Conservation (phyloP, 2,113 vertebrate genomes). For the Ammospiza nelsoni region DNA sequence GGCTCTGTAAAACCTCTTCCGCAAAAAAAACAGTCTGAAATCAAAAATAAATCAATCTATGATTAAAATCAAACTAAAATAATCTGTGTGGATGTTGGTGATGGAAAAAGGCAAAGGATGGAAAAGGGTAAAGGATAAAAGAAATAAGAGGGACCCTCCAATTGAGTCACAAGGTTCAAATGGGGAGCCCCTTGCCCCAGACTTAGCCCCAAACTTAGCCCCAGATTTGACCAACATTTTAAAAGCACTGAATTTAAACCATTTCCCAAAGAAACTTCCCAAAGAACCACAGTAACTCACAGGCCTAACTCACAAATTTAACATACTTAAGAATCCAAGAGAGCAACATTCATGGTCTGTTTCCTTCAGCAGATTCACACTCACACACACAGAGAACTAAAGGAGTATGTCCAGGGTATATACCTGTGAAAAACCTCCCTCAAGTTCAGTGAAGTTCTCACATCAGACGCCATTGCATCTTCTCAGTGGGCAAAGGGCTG, state of each 20-base stretch:
- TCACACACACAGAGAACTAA: fast-evolving
- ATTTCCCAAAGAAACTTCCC: neutral
- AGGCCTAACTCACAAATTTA: neutral
- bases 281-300: neutral
- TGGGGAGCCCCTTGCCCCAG: neutral
- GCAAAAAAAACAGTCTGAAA: neutral
- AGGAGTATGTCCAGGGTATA: neutral
- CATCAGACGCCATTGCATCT: neutral
- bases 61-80: neutral
- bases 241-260: neutral
- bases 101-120: neutral
- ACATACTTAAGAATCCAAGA: neutral
- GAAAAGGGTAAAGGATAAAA: neutral
- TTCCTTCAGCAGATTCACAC: neutral
- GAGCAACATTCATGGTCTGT: neutral
- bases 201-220: neutral
- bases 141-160: neutral
- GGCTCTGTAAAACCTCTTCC: neutral
- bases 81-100: neutral
- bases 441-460: neutral
- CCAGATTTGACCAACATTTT: neutral
- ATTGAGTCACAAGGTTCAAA: neutral
- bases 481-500: neutral
- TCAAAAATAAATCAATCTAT: neutral
- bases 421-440: neutral